Evolutionary conservation across 2,797 vertebrate genomes (phyloP).

Genomic region (Sebastes nivosus): DNA sequence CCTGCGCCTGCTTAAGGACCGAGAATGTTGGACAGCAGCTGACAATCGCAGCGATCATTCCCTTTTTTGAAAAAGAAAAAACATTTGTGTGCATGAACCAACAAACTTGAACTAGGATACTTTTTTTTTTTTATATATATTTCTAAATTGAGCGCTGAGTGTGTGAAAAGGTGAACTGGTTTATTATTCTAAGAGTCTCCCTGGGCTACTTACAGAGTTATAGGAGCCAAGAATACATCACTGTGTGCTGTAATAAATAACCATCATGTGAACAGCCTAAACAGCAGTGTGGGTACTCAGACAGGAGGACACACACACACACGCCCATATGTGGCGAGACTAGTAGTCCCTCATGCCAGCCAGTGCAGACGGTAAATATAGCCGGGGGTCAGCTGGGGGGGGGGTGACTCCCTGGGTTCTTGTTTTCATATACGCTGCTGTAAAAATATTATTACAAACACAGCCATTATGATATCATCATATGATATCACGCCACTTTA

Average conservation of each 20-base stretch:
- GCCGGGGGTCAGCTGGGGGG: neutral
- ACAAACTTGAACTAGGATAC: neutral
- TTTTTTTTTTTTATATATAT: neutral
- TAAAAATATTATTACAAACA: neutral
- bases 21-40: conserved; percentile 35
- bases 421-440: neutral
- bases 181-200: conserved; percentile 20
- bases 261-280: conserved; percentile 2
- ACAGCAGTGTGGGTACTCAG: neutral
- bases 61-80: conserved; percentile 31
- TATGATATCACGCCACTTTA: neutral
- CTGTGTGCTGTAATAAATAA: conserved; percentile 15
- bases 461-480: neutral
- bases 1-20: neutral
- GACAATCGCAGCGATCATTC: conserved; percentile 51
- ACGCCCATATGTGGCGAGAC: conserved; percentile 18
- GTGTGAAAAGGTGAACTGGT: conserved; percentile 2
- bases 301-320: neutral
- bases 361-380: conserved; percentile 35
- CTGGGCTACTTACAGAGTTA: conserved; percentile 12
- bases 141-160: conserved; percentile 25
- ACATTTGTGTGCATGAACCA: neutral
- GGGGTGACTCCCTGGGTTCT: neutral
- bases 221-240: conserved; percentile 19
- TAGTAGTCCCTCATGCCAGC: conserved; percentile 5